A percentile compares a stretch with the other conserved stretches of the same genome.
These are phyloP conservation scores for Notolepis coatsorum DNA, from an alignment of 2,797 vertebrate species.

Conservation along the genomic window DNA sequence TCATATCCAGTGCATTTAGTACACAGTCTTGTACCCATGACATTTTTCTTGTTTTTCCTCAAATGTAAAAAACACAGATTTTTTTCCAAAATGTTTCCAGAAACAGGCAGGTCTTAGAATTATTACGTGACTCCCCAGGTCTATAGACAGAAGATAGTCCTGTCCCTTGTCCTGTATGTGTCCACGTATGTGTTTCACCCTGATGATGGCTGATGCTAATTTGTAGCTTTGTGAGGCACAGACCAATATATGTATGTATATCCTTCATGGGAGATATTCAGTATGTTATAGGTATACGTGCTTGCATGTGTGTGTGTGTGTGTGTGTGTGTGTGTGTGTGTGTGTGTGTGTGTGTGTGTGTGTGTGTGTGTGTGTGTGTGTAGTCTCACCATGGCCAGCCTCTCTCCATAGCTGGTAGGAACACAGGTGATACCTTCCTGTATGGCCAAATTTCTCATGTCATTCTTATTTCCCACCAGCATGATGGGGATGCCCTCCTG, in stretches of 20 bases:
- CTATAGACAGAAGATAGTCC: too few relatives aligned
- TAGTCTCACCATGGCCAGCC: conserved; percentile 93
- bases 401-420: conserved; percentile 90
- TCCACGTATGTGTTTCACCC: too few relatives aligned
- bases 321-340: background rate
- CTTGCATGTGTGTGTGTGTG: background rate
- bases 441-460: conserved; percentile 82
- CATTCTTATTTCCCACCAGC: conserved; percentile 96
- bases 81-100: too few relatives aligned
- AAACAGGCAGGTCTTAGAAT: too few relatives aligned
- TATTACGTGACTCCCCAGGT: too few relatives aligned
- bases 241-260: background rate
- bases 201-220: too few relatives aligned
- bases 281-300: background rate
- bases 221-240: too few relatives aligned
- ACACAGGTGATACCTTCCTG: conserved; percentile 83
- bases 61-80: too few relatives aligned
- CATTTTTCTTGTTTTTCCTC: too few relatives aligned
- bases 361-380: background rate
- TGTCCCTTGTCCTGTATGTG: too few relatives aligned
- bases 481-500: conserved; percentile 92
- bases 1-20: too few relatives aligned
- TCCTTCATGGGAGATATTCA: background rate
- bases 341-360: background rate
- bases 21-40: too few relatives aligned